These are phyloP conservation scores for Echiichthys vipera DNA, from an alignment of 2,797 vertebrate genomes.

Conservation along the genomic window DNA sequence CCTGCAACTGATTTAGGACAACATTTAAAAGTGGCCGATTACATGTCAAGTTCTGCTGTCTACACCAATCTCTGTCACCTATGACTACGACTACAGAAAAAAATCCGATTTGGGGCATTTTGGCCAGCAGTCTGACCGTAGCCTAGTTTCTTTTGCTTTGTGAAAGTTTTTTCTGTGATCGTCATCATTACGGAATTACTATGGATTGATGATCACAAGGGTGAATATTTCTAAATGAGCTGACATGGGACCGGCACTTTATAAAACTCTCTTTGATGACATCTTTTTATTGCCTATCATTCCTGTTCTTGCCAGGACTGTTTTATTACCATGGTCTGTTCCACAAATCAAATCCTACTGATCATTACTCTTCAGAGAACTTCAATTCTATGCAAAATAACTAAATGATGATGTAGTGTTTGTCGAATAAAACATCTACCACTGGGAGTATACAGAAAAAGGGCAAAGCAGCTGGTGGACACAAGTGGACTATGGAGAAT, in stretches of 20 bases:
- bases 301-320: background rate
- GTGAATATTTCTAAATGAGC: background rate
- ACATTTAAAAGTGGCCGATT: too few species aligned
- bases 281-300: too few species aligned
- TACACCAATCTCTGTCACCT: too few species aligned
- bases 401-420: too few species aligned
- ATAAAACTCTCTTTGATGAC: too few species aligned
- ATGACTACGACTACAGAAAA: too few species aligned
- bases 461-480: background rate
- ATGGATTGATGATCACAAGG: background rate
- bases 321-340: background rate
- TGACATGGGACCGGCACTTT: background rate
- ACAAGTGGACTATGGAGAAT: too few species aligned
- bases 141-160: background rate
- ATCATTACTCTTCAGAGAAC: background rate
- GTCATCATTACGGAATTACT: background rate
- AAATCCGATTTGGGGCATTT: too few species aligned
- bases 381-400: background rate
- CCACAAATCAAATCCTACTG: background rate
- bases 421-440: too few species aligned
- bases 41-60: too few species aligned
- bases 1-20: too few species aligned
- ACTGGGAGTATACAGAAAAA: background rate
- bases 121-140: too few species aligned
- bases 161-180: background rate